Evolutionary conservation across 2,797 vertebrate genomes (phyloP).

Genomic region (Ataeniobius toweri): DNA sequence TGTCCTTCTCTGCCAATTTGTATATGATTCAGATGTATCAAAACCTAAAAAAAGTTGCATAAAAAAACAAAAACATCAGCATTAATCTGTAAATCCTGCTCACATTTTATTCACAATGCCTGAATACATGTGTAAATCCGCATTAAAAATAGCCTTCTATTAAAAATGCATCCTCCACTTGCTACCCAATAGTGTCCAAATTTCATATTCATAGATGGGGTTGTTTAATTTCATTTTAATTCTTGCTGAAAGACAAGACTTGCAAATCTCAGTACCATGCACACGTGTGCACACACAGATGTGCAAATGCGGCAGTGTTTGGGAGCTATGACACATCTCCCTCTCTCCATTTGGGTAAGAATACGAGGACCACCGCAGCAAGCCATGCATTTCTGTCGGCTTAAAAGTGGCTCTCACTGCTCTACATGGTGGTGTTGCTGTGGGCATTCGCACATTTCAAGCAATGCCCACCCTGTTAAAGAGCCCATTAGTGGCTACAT

Average conservation of each 20-base stretch:
- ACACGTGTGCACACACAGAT: constrained; percentile 21
- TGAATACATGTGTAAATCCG: constrained; percentile 17
- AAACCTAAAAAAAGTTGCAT: constrained; percentile 30
- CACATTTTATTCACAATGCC: constrained; percentile 35
- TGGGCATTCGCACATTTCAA: constrained; percentile 49
- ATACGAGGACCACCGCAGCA: constrained; percentile 31
- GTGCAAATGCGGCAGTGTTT: constrained; percentile 13
- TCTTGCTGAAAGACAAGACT: constrained; percentile 1
- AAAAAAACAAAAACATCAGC: constrained; percentile 18
- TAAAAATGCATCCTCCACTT: constrained; percentile 35
- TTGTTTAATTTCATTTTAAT: constrained; percentile 10
- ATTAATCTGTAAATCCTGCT: constrained; percentile 53
- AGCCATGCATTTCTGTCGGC: constrained; percentile 37
- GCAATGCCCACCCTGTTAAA: constrained; percentile 41
- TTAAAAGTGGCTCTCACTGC: constrained; percentile 45
- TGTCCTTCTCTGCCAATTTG: constrained; percentile 44
- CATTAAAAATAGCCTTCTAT: constrained; percentile 20
- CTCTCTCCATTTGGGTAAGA: constrained; percentile 40
- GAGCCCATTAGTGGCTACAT: constrained; percentile 65
- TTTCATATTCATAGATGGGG: constrained; percentile 12
- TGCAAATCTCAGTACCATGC: not conserved
- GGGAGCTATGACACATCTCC: constrained; percentile 40
- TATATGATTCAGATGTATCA: constrained; percentile 60
- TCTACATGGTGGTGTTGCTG: constrained; percentile 32
- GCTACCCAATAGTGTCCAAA: constrained; percentile 5